These are phyloP conservation scores for Pachymerium ferrugineum DNA, from an alignment of 2,888 invertebrate species.

Conservation along the genomic window DNA sequence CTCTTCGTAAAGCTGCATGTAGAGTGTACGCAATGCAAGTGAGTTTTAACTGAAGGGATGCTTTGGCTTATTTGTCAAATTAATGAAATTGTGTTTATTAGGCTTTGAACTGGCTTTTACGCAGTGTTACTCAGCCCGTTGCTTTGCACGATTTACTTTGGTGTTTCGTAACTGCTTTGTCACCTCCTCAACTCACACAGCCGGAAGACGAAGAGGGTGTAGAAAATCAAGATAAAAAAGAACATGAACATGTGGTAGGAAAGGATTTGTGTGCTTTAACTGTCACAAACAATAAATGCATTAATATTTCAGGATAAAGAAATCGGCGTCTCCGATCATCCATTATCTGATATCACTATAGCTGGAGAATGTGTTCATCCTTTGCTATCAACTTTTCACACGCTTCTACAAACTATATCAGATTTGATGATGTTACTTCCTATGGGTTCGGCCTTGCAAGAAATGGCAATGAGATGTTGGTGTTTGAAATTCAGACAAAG, in stretches of 20 bases:
- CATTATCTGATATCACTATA: conserved; percentile 69
- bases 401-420: conserved; percentile 81
- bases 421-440: conserved; percentile 84
- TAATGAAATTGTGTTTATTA: conserved; percentile 45
- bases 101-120: conserved; percentile 90
- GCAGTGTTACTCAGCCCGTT: conserved; percentile 82
- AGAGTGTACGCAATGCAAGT: conserved; percentile 78
- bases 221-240: conserved; percentile 40
- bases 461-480: conserved; percentile 91
- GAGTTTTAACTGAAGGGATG: too few species aligned
- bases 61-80: too few species aligned
- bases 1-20: conserved; percentile 61
- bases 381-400: conserved; percentile 71
- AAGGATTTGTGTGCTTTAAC: background rate
- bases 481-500: conserved; percentile 80
- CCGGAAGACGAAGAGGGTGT: conserved; percentile 56
- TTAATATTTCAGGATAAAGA: conserved; percentile 30
- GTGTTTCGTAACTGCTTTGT: conserved; percentile 89
- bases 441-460: conserved; percentile 76
- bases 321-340: conserved; percentile 62
- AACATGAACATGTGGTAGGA: conserved; percentile 39
- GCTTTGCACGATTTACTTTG: conserved; percentile 92
- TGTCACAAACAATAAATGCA: background rate
- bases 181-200: conserved; percentile 50
- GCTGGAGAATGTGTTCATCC: conserved; percentile 56